These are phyloP conservation scores for Drosophila littoralis DNA, from an alignment of 1,140 invertebrate genomes.

Conservation along the genomic window DNA sequence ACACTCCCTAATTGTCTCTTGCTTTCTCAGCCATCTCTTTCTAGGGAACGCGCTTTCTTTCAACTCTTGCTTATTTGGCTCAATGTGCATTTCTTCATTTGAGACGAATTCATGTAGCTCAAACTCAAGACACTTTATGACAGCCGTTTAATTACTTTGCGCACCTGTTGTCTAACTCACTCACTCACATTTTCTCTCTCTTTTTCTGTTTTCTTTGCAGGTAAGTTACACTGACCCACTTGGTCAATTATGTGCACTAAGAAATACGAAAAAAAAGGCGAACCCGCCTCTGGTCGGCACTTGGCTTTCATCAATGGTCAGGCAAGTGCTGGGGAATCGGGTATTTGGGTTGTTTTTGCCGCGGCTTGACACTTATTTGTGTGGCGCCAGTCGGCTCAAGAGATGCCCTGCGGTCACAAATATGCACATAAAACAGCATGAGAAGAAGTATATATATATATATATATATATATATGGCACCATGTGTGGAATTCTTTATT, in stretches of 20 bases:
- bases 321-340: conserved; percentile 37
- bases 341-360: conserved; percentile 20
- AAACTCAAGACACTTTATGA: conserved; percentile 59
- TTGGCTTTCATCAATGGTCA: conserved; percentile 52
- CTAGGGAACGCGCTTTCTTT: conserved; percentile 4
- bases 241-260: conserved; percentile 58
- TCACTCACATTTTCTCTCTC: conserved; percentile 30
- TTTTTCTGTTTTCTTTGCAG: conserved; percentile 57
- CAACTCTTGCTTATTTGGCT: conserved; percentile 20
- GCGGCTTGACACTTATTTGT: conserved; percentile 41
- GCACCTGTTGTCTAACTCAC: conserved; percentile 17
- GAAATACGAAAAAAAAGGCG: conserved; percentile 8
- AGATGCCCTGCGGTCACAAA: conserved; percentile 49
- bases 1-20: not conserved
- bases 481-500: conserved; percentile 77
- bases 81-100: conserved; percentile 39
- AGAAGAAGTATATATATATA: not conserved
- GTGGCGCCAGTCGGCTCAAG: conserved; percentile 45
- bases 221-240: conserved; percentile 75
- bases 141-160: conserved; percentile 64
- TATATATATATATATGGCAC: conserved; percentile 2
- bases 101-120: conserved; percentile 55
- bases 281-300: conserved; percentile 21
- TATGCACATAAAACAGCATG: conserved; percentile 34
- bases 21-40: conserved; percentile 9